phyloP scores from a whole-genome alignment of 1,140 invertebrate genomes.

The Aphelenchoides besseyi region DNA sequence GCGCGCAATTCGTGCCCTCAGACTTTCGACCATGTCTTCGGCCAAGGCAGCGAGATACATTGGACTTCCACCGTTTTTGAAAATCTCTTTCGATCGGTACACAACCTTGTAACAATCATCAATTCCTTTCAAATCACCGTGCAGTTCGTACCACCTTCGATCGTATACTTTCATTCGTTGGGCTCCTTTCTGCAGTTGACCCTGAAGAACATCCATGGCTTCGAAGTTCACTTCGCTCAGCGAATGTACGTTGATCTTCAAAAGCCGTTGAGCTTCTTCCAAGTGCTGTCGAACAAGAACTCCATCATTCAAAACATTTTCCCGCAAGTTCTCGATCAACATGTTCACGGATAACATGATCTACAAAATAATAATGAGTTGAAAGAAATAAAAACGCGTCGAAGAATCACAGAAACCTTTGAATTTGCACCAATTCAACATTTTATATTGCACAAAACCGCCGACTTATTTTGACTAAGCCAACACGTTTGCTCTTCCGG shows the following conservation, averaged over 20 bases:
- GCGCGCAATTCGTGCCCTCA: neutral
- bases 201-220: neutral
- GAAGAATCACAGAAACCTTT: neutral
- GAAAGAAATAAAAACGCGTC: neutral
- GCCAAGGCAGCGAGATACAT: constrained; percentile 7
- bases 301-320: neutral
- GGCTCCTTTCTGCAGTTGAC: neutral
- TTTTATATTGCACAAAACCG: neutral
- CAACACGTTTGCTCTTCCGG: constrained; percentile 6
- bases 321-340: neutral
- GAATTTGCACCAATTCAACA: neutral
- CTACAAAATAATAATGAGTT: neutral
- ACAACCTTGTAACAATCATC: constrained; percentile 11
- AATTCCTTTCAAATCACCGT: neutral
- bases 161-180: constrained; percentile 1
- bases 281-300: neutral
- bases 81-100: neutral
- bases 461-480: neutral
- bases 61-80: neutral
- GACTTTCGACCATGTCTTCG: neutral
- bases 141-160: constrained; percentile 9
- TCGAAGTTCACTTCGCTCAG: neutral
- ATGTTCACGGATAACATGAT: neutral
- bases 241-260: neutral
- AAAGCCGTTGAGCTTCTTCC: neutral